phyloP scores from a whole-genome alignment of 2,888 invertebrate genomes.

The Oithona nana region DNA sequence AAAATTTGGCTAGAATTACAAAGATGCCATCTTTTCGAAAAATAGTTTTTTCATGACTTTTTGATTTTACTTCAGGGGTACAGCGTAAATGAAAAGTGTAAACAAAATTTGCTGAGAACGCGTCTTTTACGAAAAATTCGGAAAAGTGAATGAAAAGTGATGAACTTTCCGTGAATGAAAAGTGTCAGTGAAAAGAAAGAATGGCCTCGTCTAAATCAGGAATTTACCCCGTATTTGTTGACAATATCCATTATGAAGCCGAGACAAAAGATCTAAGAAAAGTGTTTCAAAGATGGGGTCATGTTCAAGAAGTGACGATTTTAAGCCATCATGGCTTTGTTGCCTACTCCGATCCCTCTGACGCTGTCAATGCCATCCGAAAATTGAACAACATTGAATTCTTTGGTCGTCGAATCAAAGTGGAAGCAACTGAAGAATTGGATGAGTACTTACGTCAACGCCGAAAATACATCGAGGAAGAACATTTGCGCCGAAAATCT shows the following conservation, averaged over 20 bases:
- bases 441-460: not conserved
- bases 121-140: no score
- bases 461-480: no score
- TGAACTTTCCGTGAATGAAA: no score
- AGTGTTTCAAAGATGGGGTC: not conserved
- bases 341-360: not conserved
- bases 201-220: no score
- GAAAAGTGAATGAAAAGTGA: no score
- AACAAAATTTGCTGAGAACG: no score
- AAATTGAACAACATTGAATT: not conserved
- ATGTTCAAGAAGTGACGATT: constrained; percentile 12
- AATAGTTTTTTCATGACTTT: no score
- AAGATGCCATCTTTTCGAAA: no score
- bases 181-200: no score
- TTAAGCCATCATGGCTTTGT: constrained; percentile 3
- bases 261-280: not conserved
- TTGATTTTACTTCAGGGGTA: no score
- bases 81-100: no score
- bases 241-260: not conserved
- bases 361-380: not conserved
- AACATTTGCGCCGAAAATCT: not conserved
- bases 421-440: not conserved
- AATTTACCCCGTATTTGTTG: constrained; percentile 4
- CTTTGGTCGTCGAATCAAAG: not conserved
- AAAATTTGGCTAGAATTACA: no score